Evolutionary conservation across 2,888 invertebrate genomes (phyloP).

Genomic region (Gastracanthus pulcherrimus): DNA sequence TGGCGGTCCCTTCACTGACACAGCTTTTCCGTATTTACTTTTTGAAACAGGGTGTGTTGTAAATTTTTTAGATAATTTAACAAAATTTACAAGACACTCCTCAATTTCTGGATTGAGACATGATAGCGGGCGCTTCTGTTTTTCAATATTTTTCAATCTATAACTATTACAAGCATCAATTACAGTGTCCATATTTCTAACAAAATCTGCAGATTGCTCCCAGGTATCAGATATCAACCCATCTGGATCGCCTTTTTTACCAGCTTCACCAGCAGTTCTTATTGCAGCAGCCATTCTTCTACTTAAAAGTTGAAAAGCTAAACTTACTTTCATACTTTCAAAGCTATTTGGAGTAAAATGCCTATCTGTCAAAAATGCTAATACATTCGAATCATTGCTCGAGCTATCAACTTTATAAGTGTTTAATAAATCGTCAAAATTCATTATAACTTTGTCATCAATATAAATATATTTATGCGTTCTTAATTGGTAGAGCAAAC

Average conservation of each 20-base stretch:
- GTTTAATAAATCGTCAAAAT: background rate
- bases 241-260: background rate
- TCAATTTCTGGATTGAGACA: too few relatives aligned
- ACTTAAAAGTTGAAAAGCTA: background rate
- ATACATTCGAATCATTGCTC: background rate
- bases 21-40: background rate
- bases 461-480: background rate
- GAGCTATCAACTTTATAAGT: background rate
- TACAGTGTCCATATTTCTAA: background rate
- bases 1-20: constrained; percentile 39
- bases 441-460: background rate
- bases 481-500: background rate
- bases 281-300: background rate
- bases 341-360: background rate
- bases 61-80: background rate
- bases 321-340: background rate
- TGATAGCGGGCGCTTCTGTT: too few relatives aligned
- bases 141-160: background rate
- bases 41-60: background rate
- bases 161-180: background rate
- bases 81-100: background rate
- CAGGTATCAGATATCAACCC: background rate
- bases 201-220: background rate
- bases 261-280: background rate
- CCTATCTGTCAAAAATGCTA: background rate